A percentile compares a stretch with the other conserved stretches of the same genome.
These are phyloP conservation scores for Tachyglossus aculeatus DNA, from an alignment of 2,797 vertebrate genomes.

Conservation along the genomic window DNA sequence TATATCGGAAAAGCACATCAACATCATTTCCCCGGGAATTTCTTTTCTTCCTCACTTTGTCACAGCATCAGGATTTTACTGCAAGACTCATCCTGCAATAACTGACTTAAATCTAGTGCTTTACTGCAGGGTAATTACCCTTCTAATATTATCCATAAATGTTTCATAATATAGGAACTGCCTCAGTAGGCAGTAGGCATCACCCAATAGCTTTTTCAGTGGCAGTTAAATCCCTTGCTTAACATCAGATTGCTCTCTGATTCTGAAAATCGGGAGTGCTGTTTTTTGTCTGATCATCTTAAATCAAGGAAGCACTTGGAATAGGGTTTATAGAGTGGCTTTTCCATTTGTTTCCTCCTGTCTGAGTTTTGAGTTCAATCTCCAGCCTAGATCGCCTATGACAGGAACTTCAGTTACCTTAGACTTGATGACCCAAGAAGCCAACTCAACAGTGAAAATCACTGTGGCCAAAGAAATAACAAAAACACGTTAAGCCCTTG, in stretches of 20 bases:
- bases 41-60: constrained; percentile 25
- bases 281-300: neutral
- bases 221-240: constrained; percentile 47
- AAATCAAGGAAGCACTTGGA: too few species aligned
- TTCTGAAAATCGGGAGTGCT: constrained; percentile 17
- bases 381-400: neutral
- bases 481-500: too few species aligned
- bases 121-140: constrained; percentile 51
- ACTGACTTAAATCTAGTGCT: constrained; percentile 49
- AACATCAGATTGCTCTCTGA: constrained; percentile 19
- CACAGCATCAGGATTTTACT: constrained; percentile 24
- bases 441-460: too few species aligned
- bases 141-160: constrained; percentile 56
- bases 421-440: neutral
- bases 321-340: too few species aligned
- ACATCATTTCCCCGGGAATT: constrained; percentile 25
- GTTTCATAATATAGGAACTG: constrained; percentile 51
- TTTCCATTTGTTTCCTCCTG: neutral
- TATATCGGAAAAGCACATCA: constrained; percentile 28
- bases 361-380: neutral
- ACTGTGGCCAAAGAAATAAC: too few species aligned
- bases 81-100: constrained; percentile 24
- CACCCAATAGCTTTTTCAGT: constrained; percentile 43
- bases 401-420: neutral
- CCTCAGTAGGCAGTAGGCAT: constrained; percentile 32